These are phyloP conservation scores for Mercenaria mercenaria DNA, from an alignment of 1,140 invertebrate genomes.

Conservation along the genomic window DNA sequence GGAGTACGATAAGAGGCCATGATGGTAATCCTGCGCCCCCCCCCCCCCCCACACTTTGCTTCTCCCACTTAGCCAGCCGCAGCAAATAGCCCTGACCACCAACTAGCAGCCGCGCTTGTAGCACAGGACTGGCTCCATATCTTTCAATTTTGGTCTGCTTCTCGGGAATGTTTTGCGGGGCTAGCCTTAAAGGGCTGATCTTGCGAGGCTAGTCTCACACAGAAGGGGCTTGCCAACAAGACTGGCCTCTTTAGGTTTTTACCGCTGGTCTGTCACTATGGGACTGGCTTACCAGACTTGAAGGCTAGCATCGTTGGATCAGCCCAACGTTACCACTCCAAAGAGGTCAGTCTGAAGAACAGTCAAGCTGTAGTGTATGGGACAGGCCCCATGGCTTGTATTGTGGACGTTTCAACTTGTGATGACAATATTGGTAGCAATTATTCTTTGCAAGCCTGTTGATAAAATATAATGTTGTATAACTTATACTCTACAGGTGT, in stretches of 20 bases:
- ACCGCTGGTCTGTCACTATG: background rate
- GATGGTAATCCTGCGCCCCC: no score
- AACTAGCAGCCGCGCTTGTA: no score
- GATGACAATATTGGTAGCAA: background rate
- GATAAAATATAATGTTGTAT: background rate
- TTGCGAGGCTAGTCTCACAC: no score
- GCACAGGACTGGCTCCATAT: no score
- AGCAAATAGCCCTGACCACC: no score
- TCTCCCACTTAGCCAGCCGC: no score
- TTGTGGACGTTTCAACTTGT: background rate
- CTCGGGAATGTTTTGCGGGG: no score
- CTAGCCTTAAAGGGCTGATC: no score
- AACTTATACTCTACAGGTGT: background rate
- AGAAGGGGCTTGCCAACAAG: background rate
- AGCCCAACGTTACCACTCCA: background rate
- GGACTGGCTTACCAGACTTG: background rate
- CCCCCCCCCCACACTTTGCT: no score
- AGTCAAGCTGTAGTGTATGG: background rate
- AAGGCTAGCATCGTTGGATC: background rate
- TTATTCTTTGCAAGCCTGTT: slow-evolving; percentile 1
- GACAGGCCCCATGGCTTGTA: background rate
- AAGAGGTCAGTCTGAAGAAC: background rate
- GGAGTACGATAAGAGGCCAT: no score
- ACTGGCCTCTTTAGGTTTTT: background rate
- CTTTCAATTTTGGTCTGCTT: no score